Evolutionary conservation across 2,113 vertebrate genomes (phyloP).

Genomic region (Mystacornis crossleyi): DNA sequence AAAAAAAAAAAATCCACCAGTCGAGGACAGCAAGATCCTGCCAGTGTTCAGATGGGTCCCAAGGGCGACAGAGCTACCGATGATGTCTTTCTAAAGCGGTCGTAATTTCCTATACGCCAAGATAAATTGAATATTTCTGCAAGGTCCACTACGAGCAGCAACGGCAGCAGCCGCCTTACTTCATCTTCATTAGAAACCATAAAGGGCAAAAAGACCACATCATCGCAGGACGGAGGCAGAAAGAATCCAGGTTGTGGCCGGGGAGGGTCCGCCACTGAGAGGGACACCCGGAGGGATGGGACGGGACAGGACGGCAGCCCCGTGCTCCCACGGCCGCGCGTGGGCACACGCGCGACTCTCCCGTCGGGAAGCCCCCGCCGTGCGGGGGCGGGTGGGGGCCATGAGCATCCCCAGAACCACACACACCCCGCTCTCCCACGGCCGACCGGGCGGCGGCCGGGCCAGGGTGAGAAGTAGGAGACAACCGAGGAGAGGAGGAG

Average conservation of each 20-base stretch:
- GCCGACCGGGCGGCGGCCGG: neutral
- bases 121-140: constrained; percentile 55
- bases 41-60: constrained; percentile 33
- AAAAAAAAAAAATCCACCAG: neutral
- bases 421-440: neutral
- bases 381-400: neutral
- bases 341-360: neutral
- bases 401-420: neutral
- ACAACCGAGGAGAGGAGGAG: neutral
- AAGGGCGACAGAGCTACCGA: neutral
- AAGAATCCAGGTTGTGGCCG: neutral
- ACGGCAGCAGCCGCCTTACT: constrained; percentile 48
- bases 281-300: neutral
- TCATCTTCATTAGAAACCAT: constrained; percentile 62
- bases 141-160: neutral
- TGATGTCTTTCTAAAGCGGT: constrained; percentile 59
- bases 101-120: constrained; percentile 69
- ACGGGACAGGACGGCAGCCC: neutral
- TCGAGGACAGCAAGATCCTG: neutral
- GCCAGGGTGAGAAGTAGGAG: neutral
- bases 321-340: neutral
- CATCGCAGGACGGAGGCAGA: neutral
- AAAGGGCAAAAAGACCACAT: constrained; percentile 50
- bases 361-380: neutral
- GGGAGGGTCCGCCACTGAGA: neutral